Percentiles rank a stretch among this genome's conserved stretches.
Evolutionary conservation across 2,888 invertebrate genomes (phyloP).

Genomic region (Lasioglossum zephyrum): DNA sequence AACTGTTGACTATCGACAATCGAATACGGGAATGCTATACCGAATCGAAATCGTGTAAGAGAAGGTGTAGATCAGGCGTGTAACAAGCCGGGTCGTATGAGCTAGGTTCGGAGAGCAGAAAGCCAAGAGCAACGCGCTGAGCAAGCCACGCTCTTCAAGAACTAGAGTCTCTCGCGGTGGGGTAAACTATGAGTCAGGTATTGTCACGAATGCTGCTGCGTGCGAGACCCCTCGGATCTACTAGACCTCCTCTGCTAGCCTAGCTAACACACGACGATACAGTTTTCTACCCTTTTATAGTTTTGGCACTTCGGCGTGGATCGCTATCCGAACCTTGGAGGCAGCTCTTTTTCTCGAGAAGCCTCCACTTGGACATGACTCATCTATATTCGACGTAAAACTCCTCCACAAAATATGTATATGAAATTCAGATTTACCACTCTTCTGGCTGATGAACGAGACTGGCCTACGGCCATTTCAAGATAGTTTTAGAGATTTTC

Average conservation of each 20-base stretch:
- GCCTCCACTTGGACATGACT: neutral
- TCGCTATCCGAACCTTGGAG: neutral
- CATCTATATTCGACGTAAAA: neutral
- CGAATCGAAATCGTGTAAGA: neutral
- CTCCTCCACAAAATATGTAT: neutral
- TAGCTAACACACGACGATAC: neutral
- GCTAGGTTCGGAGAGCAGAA: neutral
- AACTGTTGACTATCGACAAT: neutral
- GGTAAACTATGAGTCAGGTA: slow-evolving; percentile 13
- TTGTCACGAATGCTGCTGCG: slow-evolving; percentile 7
- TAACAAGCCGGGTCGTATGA: neutral
- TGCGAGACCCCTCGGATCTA: neutral
- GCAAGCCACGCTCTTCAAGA: slow-evolving; percentile 8
- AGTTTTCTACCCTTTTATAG: neutral
- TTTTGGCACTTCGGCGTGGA: neutral
- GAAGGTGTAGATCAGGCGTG: slow-evolving; percentile 7
- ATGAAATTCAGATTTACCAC: neutral
- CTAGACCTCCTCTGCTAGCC: neutral
- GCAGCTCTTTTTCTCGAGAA: neutral
- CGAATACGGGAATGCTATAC: neutral
- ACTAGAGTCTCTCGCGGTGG: neutral
- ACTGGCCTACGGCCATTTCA: neutral
- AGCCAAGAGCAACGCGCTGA: slow-evolving; percentile 12
- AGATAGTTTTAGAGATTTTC: neutral
- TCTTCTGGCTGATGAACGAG: neutral